Evolutionary conservation across 1,140 invertebrate species (phyloP), one percentile per base, ranked within the genome.

Genomic region (Drosophila sechellia): DNA sequence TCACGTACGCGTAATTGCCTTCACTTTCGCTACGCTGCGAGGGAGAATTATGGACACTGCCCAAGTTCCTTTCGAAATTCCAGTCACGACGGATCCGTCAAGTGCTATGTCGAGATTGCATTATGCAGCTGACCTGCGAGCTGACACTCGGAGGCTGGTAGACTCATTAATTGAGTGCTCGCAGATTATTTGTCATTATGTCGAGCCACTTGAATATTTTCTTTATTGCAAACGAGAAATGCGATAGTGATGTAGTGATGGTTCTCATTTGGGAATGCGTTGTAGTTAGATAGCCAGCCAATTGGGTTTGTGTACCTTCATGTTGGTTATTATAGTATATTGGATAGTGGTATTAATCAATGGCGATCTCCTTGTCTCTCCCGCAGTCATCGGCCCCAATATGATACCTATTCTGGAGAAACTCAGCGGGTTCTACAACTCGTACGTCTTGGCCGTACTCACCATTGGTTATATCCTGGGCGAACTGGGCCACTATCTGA

Each of bases 401-500:
- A 92, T 92, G 92, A 77, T 92, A 52, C 81, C 90, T 20, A 45
- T 92, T 34, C 40, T 92, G 48, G 92, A 95, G 81, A 96, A 96
- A 87, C 89, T 96, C 37, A 93, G 94, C 71, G 94, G 94, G 77
- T 93, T 95, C 57, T 97, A 97, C 92, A 95, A 95, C 76, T 93
- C 94, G 75, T 97, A 97, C 91, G 96, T 96, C 25, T 92, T 98
- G 70, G 95, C 94, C 4, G 92, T 97, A 46, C 94, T 98, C 39
- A 96, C 96, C 13, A 90, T 96, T 39, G 96, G 96, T 69, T 98
- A 97, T 91, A 95, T 97, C 11, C 92, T 97, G 1, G 96, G 96
- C 20, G 97, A 98, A 92, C 92, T 98, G 53, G 96, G 96, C 5
- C 97, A 97, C 93, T 97, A 97, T 92, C 93, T 98, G 56, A 97